Evolutionary conservation across 2,888 invertebrate species (phyloP), one percentile per base, ranked within the genome.

Genomic region (Hypomecis atomaria): DNA sequence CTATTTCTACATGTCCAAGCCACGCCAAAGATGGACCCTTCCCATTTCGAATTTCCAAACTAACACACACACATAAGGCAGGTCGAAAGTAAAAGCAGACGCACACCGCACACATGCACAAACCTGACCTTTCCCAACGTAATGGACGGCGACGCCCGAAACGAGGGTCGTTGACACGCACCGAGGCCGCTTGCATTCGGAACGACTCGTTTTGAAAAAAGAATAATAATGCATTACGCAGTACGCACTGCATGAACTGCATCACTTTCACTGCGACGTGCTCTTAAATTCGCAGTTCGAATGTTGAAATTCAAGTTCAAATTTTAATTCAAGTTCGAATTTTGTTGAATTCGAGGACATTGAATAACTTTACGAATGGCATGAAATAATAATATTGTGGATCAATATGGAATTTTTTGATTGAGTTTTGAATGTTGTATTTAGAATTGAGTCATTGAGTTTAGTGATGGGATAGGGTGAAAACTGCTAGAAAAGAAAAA

Each of bases 91-190:
- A 90, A 90, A 88, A 90, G 87, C 85, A 66, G 61, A 71, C 78
- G 69, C 78, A 62, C 81, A 77, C 70, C 70, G 62, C 68, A 69
- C 69, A 74, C 78, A 75, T 78, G 79, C 76, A 82, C 83, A 85
- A 76, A 79, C 85, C 88, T 92, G 91, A 92, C 92, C 92, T 92
- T 91, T 86, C 89, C 78, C 90, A 92, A 91, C 85, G 78, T 78
- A 85, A 86, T 86, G 83, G 83, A 78, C 84, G 84, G 77, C 80
- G 83, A 78, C 85, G 86, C 83, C 89, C 91, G 87, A 90, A 92
- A 85, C 86, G 77, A 79, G 76, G 90, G 87, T 86, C 89, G 80
- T 78, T 83, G 89, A 87, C 88, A 81, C 81, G 43, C n/a, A 72
- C 75, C 84, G 88, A 87, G 89, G 88, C 87, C 86, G 86, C 84